These are phyloP conservation scores for Sycophila sp. DNA, from an alignment of 1,140 invertebrate genomes.

Conservation along the genomic window DNA sequence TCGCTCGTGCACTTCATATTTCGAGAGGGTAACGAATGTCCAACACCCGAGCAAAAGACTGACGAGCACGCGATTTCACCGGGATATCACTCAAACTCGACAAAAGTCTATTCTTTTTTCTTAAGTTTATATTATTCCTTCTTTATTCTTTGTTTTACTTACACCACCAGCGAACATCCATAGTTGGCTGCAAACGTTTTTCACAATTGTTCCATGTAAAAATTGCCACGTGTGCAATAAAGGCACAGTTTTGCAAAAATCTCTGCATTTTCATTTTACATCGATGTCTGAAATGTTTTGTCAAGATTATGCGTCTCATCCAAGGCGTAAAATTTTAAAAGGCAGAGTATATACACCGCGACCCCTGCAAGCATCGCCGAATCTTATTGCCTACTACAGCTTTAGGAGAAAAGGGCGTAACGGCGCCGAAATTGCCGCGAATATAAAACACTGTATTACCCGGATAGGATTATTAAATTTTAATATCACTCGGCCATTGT, in stretches of 20 bases:
- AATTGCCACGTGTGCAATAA: no score
- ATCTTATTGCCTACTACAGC: neutral
- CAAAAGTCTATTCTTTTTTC: constrained; percentile 1
- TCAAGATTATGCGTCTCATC: no score
- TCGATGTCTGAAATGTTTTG: no score
- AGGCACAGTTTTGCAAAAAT: no score
- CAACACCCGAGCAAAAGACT: constrained; percentile 8
- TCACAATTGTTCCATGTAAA: no score
- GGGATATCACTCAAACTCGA: constrained; percentile 11
- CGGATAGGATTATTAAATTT: constrained; percentile 42
- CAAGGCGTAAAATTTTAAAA: neutral
- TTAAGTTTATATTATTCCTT: neutral
- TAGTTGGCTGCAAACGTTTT: no score
- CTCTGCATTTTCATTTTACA: no score
- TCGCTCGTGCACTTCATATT: constrained; percentile 24
- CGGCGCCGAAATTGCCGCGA: neutral
- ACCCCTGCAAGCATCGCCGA: neutral
- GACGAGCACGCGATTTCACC: constrained; percentile 18
- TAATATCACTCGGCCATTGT: constrained; percentile 51
- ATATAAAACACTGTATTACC: constrained; percentile 4
- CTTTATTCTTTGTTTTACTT: neutral
- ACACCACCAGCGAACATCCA: no score
- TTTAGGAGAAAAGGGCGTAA: constrained; percentile 3
- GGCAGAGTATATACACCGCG: neutral
- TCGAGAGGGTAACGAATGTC: constrained; percentile 14